These are phyloP conservation scores for Leucoraja ocellata DNA, from an alignment of 2,797 vertebrate genomes.

Conservation along the genomic window DNA sequence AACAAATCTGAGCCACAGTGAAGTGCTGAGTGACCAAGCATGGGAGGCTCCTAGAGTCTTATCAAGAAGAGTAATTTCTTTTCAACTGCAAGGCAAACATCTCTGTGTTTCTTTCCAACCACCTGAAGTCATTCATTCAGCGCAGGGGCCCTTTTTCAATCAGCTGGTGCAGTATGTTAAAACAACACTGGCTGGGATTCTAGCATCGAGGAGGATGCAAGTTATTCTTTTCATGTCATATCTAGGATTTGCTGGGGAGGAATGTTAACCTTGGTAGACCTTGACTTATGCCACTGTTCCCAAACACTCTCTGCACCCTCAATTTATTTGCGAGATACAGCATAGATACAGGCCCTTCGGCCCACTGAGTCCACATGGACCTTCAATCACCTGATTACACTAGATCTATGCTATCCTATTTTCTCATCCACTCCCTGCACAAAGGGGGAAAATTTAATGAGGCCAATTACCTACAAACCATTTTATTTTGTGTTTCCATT, in stretches of 20 bases:
- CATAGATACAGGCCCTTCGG: too few relatives aligned
- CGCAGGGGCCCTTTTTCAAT: not conserved
- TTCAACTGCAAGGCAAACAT: slow-evolving; percentile 13
- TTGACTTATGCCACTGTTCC: not conserved
- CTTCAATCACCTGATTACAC: too few relatives aligned
- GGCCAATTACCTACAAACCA: too few relatives aligned
- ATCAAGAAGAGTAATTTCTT: not conserved
- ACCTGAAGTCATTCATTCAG: not conserved
- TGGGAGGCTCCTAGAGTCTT: not conserved
- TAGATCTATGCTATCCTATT: too few relatives aligned
- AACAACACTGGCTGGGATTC: not conserved
- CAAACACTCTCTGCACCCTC: too few relatives aligned
- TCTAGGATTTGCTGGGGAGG: not conserved
- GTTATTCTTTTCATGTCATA: not conserved
- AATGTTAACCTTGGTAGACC: not conserved
- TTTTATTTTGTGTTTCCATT: not conserved
- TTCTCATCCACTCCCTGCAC: too few relatives aligned
- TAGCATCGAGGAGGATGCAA: not conserved
- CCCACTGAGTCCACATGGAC: too few relatives aligned
- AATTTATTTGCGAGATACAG: not conserved
- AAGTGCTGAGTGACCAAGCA: slow-evolving; percentile 25
- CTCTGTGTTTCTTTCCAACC: slow-evolving; percentile 17
- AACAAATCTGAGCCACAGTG: slow-evolving; percentile 26
- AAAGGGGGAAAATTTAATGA: too few relatives aligned
- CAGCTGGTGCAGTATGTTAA: not conserved